phyloP scores from a whole-genome alignment of 2,888 invertebrate genomes.

The Agriopis aurantiaria region DNA sequence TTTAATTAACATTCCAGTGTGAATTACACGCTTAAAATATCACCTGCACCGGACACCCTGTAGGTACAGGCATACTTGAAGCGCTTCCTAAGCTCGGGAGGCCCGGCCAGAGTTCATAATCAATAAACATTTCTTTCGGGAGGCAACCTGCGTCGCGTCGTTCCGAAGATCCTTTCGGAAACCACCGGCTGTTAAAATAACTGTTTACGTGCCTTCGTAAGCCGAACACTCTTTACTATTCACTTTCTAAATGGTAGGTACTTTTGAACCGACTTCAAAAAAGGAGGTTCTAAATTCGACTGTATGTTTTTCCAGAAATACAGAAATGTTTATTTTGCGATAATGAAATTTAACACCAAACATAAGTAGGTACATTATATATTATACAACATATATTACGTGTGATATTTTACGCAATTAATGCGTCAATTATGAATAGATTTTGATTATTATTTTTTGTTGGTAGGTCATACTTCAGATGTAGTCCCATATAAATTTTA shows the following conservation, averaged over 20 bases:
- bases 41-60: background rate
- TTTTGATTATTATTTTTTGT: no score
- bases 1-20: no score
- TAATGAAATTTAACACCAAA: no score
- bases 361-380: no score
- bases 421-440: no score
- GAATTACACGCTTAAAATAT: background rate
- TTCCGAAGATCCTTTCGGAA: slow-evolving; percentile 34
- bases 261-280: slow-evolving; percentile 14
- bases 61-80: background rate
- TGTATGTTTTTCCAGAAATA: no score
- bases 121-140: slow-evolving; percentile 54
- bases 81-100: background rate
- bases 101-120: slow-evolving; percentile 41
- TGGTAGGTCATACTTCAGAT: no score
- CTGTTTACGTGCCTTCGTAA: slow-evolving; percentile 36
- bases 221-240: slow-evolving; percentile 29
- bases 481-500: no score
- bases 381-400: no score
- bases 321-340: no score
- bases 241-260: slow-evolving; percentile 13
- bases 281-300: no score
- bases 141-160: slow-evolving; percentile 18
- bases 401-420: no score
- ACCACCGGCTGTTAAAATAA: slow-evolving; percentile 41